Evolutionary conservation across 2,888 invertebrate species (phyloP), one percentile per base, ranked within the genome.

Genomic region (Clepsis dumicolana): DNA sequence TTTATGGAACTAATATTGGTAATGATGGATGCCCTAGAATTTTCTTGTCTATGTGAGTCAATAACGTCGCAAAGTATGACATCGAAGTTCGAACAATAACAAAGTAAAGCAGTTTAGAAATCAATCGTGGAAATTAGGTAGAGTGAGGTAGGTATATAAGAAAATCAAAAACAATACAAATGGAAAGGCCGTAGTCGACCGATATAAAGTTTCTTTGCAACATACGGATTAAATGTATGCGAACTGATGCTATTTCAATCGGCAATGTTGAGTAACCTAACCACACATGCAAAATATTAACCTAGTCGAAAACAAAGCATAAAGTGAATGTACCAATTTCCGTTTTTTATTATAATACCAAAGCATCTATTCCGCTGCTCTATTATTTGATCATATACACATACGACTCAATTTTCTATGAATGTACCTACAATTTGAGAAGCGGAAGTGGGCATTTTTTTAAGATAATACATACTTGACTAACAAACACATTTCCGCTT

Each of bases 321-420:
- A 50, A 66, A 79, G 56, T 61, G 44, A 60, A 57, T 35, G 52
- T 68, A 79, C 75, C 77, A 83, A 82, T 84, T 80, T 82, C 81
- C 81, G 80, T 64, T 80, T 71, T n/a, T 74, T 73, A 75, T 77
- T 32, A 77, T 80, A 78, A 79, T 21, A 29, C 60, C 48, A 21
- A 64, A 53, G 70, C 21, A 61, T 62, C 61, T 64, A 63, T 32
- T 57, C 54, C 14, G 16, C 53, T 27, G n/a, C 35, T 35, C 8
- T 62, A 66, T 21, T n/a, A 32, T 48, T 60, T 53, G 24, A 48
- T n/a, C 25, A 16, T n/a, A n/a, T n/a, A n/a, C n/a, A 54, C 32
- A 64, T 32, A 25, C 35, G 50, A 50, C 48, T 35, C 57, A 38
- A 50, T 57, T 64, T 27, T 35, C 35, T 57, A 48, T 50, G n/a